Conservation (phyloP, 2,797 vertebrate genomes). For the Enteromius radiatus region DNA sequence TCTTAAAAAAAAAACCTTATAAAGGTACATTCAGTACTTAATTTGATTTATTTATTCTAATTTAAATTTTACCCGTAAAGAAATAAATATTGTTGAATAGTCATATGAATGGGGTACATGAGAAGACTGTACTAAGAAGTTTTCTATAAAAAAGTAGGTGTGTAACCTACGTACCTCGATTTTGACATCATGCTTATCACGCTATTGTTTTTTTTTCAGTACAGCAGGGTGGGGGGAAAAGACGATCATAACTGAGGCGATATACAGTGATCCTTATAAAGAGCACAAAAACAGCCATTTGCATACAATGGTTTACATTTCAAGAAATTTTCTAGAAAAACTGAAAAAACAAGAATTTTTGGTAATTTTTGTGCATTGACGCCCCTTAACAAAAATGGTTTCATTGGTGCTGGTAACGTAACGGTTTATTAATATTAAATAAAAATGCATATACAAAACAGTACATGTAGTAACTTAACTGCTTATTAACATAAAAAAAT, state of each 20-base stretch:
- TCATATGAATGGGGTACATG: neutral
- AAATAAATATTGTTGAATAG: neutral
- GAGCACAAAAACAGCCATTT: too few relatives aligned
- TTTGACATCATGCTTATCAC: neutral
- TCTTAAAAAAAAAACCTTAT: neutral
- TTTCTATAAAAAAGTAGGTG: neutral
- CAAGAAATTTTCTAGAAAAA: too few relatives aligned
- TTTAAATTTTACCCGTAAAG: neutral
- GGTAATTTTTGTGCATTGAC: too few relatives aligned
- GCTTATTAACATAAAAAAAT: too few relatives aligned
- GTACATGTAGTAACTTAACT: too few relatives aligned
- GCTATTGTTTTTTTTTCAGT: too few relatives aligned
- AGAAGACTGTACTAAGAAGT: neutral
- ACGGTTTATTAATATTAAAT: neutral
- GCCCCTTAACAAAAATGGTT: too few relatives aligned
- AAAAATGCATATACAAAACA: neutral
- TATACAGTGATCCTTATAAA: too few relatives aligned
- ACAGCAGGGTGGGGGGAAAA: neutral
- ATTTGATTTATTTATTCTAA: neutral
- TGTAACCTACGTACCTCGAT: neutral
- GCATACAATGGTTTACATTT: too few relatives aligned
- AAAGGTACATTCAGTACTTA: neutral
- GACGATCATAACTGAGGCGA: neutral
- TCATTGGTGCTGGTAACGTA: too few relatives aligned
- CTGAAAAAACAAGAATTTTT: too few relatives aligned